Conservation (phyloP, 2,113 vertebrate species). For the Mormyrus lacerda region DNA sequence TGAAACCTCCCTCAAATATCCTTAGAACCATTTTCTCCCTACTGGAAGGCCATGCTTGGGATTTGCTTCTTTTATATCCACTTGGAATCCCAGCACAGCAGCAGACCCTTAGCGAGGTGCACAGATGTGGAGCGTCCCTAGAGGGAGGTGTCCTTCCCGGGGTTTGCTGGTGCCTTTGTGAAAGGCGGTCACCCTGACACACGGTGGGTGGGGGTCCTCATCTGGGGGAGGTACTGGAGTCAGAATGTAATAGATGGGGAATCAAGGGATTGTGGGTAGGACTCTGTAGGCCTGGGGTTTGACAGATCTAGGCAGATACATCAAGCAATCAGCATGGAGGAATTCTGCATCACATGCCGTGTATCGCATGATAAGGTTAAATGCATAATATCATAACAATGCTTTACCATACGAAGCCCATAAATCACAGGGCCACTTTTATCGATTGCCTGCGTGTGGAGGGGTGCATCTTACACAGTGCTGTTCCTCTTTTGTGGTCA, state of each 20-base stretch:
- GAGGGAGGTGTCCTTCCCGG: neutral
- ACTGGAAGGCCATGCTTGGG: neutral
- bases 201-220: neutral
- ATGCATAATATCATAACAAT: neutral
- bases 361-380: neutral
- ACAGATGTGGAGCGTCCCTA: no score
- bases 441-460: neutral
- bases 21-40: neutral
- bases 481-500: neutral
- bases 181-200: neutral
- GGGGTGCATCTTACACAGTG: neutral
- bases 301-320: neutral
- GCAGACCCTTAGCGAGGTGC: neutral
- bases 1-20: neutral
- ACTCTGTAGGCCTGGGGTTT: neutral
- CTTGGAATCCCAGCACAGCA: neutral
- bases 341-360: neutral
- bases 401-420: neutral
- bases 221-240: neutral
- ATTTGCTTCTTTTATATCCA: neutral
- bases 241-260: neutral
- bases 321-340: neutral
- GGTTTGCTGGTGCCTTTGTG: neutral
- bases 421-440: neutral
- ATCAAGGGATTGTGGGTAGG: neutral